A percentile compares a stretch with the other conserved stretches of the same genome.
Evolutionary conservation across 2,888 invertebrate genomes (phyloP).

Genomic region (Crematogaster levior): DNA sequence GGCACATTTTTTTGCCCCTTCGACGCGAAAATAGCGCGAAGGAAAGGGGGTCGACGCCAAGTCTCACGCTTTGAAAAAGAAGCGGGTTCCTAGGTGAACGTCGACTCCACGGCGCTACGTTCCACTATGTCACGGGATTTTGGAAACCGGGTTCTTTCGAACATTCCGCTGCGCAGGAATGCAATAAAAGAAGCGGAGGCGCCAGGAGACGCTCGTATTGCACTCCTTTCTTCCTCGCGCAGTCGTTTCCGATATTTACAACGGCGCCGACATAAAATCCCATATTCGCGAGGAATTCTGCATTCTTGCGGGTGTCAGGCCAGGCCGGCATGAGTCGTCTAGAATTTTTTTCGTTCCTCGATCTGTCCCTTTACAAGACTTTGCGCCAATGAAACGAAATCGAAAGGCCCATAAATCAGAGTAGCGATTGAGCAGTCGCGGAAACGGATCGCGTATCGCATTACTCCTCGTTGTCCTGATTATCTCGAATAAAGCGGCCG

Average conservation of each 20-base stretch:
- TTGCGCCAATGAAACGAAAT: neutral
- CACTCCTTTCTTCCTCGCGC: neutral
- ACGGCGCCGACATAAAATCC: neutral
- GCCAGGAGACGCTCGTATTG: slow-evolving; percentile 22
- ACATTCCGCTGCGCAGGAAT: neutral
- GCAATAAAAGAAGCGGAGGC: slow-evolving; percentile 34
- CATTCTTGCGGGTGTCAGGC: slow-evolving; percentile 9
- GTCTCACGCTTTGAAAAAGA: slow-evolving; percentile 43
- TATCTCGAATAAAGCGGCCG: neutral
- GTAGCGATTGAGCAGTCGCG: neutral
- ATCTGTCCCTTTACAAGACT: neutral
- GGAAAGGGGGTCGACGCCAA: slow-evolving; percentile 9
- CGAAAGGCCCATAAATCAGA: neutral
- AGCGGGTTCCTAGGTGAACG: slow-evolving; percentile 10
- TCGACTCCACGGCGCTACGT: neutral
- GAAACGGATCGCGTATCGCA: neutral
- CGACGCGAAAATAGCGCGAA: slow-evolving; percentile 48
- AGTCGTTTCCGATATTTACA: slow-evolving; percentile 25
- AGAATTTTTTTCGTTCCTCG: neutral
- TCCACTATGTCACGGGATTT: slow-evolving; percentile 1
- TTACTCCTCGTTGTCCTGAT: neutral
- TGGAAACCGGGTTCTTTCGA: neutral
- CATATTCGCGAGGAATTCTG: slow-evolving; percentile 15
- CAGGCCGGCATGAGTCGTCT: neutral
- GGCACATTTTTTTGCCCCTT: slow-evolving; percentile 14